Conservation (phyloP, 2,888 invertebrate genomes). For the Eutolmus rufibarbis region DNA sequence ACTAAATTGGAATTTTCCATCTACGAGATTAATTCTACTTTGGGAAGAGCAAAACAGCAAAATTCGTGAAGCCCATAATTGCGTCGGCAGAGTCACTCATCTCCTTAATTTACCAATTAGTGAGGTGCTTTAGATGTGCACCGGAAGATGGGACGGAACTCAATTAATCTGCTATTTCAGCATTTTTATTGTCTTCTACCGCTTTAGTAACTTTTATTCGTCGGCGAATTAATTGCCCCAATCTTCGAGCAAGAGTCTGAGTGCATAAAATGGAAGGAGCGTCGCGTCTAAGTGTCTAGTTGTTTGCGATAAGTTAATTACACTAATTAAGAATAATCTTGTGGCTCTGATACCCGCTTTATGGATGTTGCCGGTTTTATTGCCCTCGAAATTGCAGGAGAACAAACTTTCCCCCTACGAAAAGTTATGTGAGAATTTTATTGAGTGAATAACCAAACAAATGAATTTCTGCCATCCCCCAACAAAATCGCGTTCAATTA, state of each 20-base stretch:
- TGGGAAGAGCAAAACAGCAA: not conserved
- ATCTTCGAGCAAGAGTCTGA: not conserved
- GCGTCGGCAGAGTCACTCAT: conserved; percentile 16
- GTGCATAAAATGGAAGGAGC: not conserved
- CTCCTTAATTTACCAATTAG: conserved; percentile 33
- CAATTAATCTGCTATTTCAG: conserved; percentile 16
- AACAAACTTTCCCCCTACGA: not conserved
- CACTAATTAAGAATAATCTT: conserved; percentile 18
- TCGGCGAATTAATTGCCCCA: conserved; percentile 20
- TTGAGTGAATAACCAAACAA: not conserved
- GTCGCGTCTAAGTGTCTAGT: not conserved
- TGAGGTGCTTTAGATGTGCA: conserved; percentile 28
- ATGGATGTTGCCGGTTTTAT: conserved; percentile 5
- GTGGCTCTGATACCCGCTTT: not conserved
- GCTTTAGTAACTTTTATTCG: conserved; percentile 7
- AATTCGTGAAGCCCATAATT: not conserved
- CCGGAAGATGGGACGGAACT: conserved; percentile 2
- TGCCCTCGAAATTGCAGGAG: not conserved
- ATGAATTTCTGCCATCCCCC: not conserved
- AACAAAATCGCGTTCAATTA: not conserved
- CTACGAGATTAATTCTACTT: not conserved
- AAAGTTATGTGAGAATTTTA: not conserved
- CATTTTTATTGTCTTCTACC: conserved; percentile 19
- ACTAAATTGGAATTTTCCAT: not conserved
- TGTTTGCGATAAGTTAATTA: conserved; percentile 26